Conservation (phyloP, 1,140 invertebrate genomes). For the Drosophila littoralis region DNA sequence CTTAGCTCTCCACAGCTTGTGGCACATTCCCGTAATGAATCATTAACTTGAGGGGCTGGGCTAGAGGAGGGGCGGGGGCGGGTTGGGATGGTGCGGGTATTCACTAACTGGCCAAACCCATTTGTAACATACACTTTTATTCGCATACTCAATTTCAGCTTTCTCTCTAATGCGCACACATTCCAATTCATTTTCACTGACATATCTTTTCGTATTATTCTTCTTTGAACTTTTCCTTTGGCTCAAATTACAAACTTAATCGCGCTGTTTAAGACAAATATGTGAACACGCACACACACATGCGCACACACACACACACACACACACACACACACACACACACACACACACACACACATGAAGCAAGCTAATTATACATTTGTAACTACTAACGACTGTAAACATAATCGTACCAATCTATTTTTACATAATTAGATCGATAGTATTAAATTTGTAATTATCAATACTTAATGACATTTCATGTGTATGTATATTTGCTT, state of each 20-base stretch:
- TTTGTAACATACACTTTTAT: constrained; percentile 18
- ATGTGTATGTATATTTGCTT: constrained; percentile 71
- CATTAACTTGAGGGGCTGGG: constrained; percentile 38
- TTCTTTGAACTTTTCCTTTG: constrained; percentile 23
- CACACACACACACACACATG: constrained; percentile 13
- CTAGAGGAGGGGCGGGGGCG: not conserved
- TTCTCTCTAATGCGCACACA: not conserved
- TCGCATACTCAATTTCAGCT: constrained; percentile 2
- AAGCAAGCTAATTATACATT: constrained; percentile 50
- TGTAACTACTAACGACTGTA: constrained; percentile 71
- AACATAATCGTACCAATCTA: constrained; percentile 60
- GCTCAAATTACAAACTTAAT: constrained; percentile 13
- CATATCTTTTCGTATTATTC: not conserved
- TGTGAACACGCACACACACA: constrained; percentile 8
- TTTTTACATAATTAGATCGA: constrained; percentile 42
- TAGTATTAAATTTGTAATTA: constrained; percentile 59
- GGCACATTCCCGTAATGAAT: constrained; percentile 70
- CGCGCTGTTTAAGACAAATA: constrained; percentile 37
- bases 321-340: constrained; percentile 23
- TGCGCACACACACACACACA: constrained; percentile 1
- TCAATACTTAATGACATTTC: constrained; percentile 72
- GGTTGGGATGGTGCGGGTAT: no score
- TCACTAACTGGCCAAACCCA: constrained; percentile 8
- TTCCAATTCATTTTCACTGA: constrained; percentile 1
- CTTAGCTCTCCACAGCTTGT: constrained; percentile 14